Evolutionary conservation across 2,888 invertebrate species (phyloP), one percentile per base, ranked within the genome.

Genomic region (Sipha maydis): DNA sequence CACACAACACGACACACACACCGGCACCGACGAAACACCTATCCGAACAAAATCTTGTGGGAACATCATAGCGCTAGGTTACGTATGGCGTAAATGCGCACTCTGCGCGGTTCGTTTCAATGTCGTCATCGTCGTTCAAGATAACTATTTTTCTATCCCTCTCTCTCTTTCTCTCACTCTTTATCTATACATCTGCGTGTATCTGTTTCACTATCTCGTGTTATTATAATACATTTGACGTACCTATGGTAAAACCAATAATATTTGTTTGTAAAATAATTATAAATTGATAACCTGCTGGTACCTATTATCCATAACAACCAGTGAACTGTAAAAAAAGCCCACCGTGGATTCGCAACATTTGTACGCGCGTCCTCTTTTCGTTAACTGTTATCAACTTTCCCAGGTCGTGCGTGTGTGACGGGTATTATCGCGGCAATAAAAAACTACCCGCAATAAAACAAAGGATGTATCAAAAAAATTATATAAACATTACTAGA

Each of bases 31-130:
- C 67, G 9, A 67, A 67, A 67, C 25, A 25, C 28, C 17, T 71
- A 71, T 78, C 56, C 41, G 9, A 78, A 31, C 19, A 31, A 54
- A 78, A 54, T 48, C 78, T n/a, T 54, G 78, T 56, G 78, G 78
- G 78, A 78, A 78, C 28, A 54, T 78, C 78, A 54, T 25, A 54
- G 78, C 3, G 71, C 28, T 3, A 25, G 75, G 21, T 41, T 31
- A 31, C 21, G 41, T 25, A 41, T 9, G n/a, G 73, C 28, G 28
- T 21, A 73, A 73, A 73, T 38, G 73, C 19, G 34, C 34, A 21
- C 28, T 34, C 8, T 0, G 73, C 34, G 48, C 25, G 41, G 48
- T 48, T 76, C 41, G 38, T 76, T 41, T 76, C 76, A 76, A 48
- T n/a, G 48, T 71, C 31, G 14, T 31, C 31, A 14, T 31, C 31